Evolutionary conservation across 2,797 vertebrate genomes (phyloP).

Genomic region (Xiphorhynchus erythropygius): DNA sequence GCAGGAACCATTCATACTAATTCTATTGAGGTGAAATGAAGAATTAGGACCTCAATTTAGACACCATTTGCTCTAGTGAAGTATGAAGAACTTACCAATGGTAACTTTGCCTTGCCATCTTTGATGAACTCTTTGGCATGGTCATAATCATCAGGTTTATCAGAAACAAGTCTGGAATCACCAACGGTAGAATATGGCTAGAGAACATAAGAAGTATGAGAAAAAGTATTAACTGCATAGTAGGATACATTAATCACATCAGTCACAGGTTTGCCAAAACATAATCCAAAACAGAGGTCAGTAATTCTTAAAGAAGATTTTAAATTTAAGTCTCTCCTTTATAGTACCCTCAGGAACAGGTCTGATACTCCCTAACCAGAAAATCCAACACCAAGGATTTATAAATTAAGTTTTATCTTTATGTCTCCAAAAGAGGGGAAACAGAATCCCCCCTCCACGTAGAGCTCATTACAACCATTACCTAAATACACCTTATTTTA

Average conservation of each 20-base stretch:
- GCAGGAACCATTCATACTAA: neutral
- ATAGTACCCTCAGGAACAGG: neutral
- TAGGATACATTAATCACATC: neutral
- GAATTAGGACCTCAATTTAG: neutral
- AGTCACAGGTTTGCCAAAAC: neutral
- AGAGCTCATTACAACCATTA: neutral
- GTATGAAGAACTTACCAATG: slow-evolving; percentile 76
- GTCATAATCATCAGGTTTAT: slow-evolving; percentile 80
- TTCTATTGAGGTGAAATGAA: neutral
- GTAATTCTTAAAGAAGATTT: neutral
- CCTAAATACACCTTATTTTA: neutral
- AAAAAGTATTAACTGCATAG: neutral
- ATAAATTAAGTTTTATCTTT: neutral
- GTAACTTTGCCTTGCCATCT: slow-evolving; percentile 73
- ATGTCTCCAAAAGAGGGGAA: neutral
- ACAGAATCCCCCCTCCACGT: neutral
- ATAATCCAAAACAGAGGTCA: neutral
- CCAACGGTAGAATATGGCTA: slow-evolving; percentile 80
- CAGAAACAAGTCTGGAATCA: slow-evolving; percentile 74
- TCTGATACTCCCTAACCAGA: neutral
- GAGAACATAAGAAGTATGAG: neutral
- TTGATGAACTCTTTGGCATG: slow-evolving; percentile 78
- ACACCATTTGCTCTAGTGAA: neutral
- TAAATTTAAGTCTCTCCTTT: neutral
- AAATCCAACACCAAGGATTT: neutral